Conservation (phyloP, 1,140 invertebrate species). For the Melipona quadrifasciata region DNA sequence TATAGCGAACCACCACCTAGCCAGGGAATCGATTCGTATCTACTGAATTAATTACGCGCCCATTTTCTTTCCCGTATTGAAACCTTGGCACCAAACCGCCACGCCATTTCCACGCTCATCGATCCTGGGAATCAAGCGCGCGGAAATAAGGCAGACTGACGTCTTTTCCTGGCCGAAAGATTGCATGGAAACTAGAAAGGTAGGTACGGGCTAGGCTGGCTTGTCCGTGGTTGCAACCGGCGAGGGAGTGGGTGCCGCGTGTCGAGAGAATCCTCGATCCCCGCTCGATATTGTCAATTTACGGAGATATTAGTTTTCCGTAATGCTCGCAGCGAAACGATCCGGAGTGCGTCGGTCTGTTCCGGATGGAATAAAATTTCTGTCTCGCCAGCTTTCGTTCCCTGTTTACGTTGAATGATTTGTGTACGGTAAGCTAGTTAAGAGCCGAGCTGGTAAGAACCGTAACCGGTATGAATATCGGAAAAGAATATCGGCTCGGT, state of each 20-base stretch:
- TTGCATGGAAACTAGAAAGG: slow-evolving; percentile 51
- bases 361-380: not conserved
- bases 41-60: slow-evolving; percentile 70
- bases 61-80: slow-evolving; percentile 68
- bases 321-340: not conserved
- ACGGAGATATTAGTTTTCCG: slow-evolving; percentile 21
- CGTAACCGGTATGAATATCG: too few relatives aligned
- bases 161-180: slow-evolving; percentile 50
- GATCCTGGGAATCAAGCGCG: slow-evolving; percentile 61
- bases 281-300: slow-evolving; percentile 28
- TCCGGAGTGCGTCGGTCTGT: not conserved
- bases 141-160: slow-evolving; percentile 59
- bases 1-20: slow-evolving; percentile 41
- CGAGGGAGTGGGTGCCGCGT: not conserved
- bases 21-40: slow-evolving; percentile 61
- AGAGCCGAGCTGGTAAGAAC: not conserved
- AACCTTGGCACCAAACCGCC: slow-evolving; percentile 31
- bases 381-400: not conserved
- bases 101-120: slow-evolving; percentile 62
- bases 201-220: not conserved
- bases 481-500: not conserved
- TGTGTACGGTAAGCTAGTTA: not conserved
- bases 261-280: not conserved
- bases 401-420: not conserved
- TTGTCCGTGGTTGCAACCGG: too few relatives aligned